Evolutionary conservation across 2,888 invertebrate genomes (phyloP).

Genomic region (Imbricaverruca yamaguchii): DNA sequence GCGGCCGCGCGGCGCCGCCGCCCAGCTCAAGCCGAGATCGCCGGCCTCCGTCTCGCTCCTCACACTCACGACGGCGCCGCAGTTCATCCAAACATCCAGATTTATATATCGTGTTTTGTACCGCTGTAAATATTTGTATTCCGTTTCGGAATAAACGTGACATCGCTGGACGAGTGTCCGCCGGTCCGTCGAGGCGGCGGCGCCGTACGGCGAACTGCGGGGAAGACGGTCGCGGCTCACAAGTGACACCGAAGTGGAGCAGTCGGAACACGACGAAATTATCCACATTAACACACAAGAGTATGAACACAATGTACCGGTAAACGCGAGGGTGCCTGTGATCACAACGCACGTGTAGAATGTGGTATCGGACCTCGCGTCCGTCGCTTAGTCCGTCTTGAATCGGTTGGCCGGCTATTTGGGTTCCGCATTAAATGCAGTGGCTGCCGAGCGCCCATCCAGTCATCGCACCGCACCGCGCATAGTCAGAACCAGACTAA

Average conservation of each 20-base stretch:
- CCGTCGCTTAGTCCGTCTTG: no score
- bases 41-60: not conserved
- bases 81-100: slow-evolving; percentile 10
- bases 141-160: slow-evolving; percentile 15
- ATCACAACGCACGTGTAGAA: no score
- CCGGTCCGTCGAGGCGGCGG: no score
- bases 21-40: no score
- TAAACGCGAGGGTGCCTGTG: not conserved
- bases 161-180: not conserved
- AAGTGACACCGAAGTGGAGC: not conserved
- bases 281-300: not conserved
- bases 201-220: no score
- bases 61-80: not conserved
- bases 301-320: not conserved
- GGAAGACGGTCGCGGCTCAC: not conserved
- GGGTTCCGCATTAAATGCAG: no score
- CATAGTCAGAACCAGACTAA: no score
- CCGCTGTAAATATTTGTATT: slow-evolving; percentile 16
- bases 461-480: no score
- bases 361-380: no score
- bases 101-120: slow-evolving; percentile 13
- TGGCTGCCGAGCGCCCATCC: no score
- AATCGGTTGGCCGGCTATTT: no score
- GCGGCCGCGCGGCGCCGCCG: no score
- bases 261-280: not conserved